A percentile compares a stretch with the other conserved stretches of the same genome.
phyloP scores from a whole-genome alignment of 2,113 vertebrate species.

The Gobius niger region DNA sequence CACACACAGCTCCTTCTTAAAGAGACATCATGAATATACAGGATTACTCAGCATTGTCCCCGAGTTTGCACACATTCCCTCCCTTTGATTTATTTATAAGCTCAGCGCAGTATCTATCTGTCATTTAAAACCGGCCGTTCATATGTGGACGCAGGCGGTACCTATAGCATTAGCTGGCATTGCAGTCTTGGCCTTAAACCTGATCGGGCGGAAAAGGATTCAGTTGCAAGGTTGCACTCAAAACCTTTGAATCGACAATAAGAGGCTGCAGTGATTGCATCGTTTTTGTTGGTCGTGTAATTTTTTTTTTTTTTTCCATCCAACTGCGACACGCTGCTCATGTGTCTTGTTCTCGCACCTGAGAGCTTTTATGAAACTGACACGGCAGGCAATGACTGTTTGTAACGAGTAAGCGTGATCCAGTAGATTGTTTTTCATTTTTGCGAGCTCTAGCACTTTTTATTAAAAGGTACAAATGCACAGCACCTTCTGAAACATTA shows the following conservation, averaged over 20 bases:
- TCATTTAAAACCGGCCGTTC: conserved; percentile 55
- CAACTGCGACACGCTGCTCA: conserved; percentile 14
- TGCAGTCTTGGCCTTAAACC: conserved; percentile 52
- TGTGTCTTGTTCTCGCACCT: neutral
- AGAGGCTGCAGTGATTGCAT: conserved; percentile 6
- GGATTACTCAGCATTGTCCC: neutral
- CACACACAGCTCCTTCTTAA: too few relatives aligned
- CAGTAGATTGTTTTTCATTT: neutral
- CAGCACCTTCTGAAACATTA: too few relatives aligned
- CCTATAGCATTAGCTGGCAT: conserved; percentile 55
- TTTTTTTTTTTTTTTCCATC: neutral
- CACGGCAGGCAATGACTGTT: neutral
- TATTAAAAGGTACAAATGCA: too few relatives aligned
- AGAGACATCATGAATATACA: too few relatives aligned
- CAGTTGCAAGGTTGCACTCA: conserved; percentile 49
- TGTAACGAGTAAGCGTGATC: neutral
- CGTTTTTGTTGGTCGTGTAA: neutral
- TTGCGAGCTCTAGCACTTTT: too few relatives aligned
- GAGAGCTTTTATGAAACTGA: conserved; percentile 3
- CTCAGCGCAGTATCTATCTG: conserved; percentile 39
- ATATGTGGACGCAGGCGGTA: conserved; percentile 46
- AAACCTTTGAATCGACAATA: conserved; percentile 53
- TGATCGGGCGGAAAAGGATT: conserved; percentile 47
- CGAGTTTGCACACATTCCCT: neutral
- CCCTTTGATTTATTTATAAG: conserved; percentile 27